Conservation (phyloP, 2,797 vertebrate genomes). For the Molossus molossus region DNA sequence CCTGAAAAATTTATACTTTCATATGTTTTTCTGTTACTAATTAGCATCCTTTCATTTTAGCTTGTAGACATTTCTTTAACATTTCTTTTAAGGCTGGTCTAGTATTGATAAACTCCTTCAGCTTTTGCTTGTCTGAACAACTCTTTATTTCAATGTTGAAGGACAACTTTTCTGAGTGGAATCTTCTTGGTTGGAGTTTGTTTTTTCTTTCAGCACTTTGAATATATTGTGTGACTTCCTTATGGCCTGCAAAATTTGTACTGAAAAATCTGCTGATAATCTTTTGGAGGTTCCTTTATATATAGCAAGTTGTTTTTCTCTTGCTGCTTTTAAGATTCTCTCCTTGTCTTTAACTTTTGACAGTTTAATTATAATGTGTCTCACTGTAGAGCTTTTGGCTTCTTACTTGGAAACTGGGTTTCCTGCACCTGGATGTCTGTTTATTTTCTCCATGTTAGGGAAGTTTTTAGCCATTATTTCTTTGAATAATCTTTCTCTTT, state of each 20-base stretch:
- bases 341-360: slow-evolving; percentile 20
- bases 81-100: not conserved
- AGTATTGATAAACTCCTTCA: not conserved
- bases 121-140: not conserved
- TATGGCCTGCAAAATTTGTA: not conserved
- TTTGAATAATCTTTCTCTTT: not conserved
- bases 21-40: not conserved
- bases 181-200: not conserved
- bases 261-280: not conserved
- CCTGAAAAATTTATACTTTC: not conserved
- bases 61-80: not conserved
- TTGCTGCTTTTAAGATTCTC: not conserved
- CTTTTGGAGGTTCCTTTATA: not conserved
- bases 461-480: not conserved
- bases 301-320: not conserved
- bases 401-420: not conserved
- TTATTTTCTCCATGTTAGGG: not conserved
- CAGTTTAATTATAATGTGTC: not conserved
- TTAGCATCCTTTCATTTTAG: not conserved
- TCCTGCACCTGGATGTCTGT: not conserved
- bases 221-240: not conserved
- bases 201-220: not conserved
- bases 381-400: not conserved
- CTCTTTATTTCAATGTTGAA: slow-evolving; percentile 15
- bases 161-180: not conserved